Base-by-base conservation (phyloP, 2,888 invertebrate species). In the Ectemnius lituratus region DNA sequence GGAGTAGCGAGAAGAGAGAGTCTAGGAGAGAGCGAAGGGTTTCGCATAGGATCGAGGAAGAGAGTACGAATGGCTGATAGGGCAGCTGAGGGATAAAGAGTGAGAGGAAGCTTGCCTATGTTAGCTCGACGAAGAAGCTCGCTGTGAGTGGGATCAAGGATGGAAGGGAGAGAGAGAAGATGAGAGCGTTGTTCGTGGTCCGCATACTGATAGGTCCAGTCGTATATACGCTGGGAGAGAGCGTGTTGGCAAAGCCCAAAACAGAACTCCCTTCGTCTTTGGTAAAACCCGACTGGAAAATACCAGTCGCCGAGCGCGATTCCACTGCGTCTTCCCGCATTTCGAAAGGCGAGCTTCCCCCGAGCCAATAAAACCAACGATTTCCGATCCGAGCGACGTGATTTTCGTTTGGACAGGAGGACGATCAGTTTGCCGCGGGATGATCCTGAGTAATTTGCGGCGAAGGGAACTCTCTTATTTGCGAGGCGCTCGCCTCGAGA, bases 161-260 rank as follows among this genome's bases (percentile, higher is more conserved):
- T 62, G 63, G 75, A 81, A 69, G 70, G 61, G 49, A 65, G 84
- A 77, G 65, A 16, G 52, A 52, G 52, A 14, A 16, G 52, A 59
- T 66, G 77, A 81, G 82, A 82, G 79, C 83, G 84, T 82, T 86
- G 84, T 89, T 84, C 90, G 90, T 89, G 90, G 88, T 87, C 87
- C 89, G 90, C 90, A 90, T 90, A 90, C 90, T 90, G 90, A 90
- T 90, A 87, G 84, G 85, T 84, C 84, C 83, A 75, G 81, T 77
- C 80, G 84, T 82, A 83, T 83, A 82, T 83, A 82, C 83, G 80
- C 81, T 71, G 75, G 70, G 79, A 79, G 76, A 49, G 69, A 61
- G 65, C 58, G 68, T 75, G 81, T 62, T 79, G 76, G 72, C 82
- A 73, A 79, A 88, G 84, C 82, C 85, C 77, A 86, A 87, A 88